phyloP scores from a whole-genome alignment of 2,888 invertebrate species.

The Trichopria drosophilae region DNA sequence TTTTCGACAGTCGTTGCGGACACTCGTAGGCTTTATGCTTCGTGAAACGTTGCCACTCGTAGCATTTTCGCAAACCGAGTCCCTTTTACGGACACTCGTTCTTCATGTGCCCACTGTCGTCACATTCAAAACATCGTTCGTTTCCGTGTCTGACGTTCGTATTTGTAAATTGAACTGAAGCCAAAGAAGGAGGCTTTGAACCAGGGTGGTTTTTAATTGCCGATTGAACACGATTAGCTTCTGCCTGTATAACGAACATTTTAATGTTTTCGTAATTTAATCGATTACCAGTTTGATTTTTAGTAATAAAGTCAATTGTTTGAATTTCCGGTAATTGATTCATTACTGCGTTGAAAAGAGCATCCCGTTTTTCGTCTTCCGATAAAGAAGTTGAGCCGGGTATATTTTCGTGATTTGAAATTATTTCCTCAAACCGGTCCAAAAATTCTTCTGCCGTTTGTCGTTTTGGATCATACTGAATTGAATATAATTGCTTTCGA shows the following conservation, averaged over 20 bases:
- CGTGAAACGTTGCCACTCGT: neutral
- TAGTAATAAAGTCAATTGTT: constrained; percentile 8
- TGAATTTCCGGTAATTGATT: constrained; percentile 7
- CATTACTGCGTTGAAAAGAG: constrained; percentile 15
- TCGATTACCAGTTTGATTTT: constrained; percentile 10
- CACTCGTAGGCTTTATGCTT: neutral
- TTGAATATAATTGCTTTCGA: constrained; percentile 28
- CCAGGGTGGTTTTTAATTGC: no score
- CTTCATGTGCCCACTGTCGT: constrained; percentile 21
- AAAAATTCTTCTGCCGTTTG: constrained; percentile 29
- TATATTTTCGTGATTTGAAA: constrained; percentile 25
- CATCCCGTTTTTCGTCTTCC: constrained; percentile 32
- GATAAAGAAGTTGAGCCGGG: constrained; percentile 24
- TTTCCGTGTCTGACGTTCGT: neutral
- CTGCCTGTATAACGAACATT: no score
- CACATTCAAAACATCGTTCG: constrained; percentile 24
- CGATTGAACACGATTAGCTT: constrained; percentile 20
- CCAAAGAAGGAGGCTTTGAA: no score
- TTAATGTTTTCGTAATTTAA: no score
- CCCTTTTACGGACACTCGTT: constrained; percentile 20
- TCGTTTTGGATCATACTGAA: constrained; percentile 28
- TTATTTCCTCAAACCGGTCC: constrained; percentile 31
- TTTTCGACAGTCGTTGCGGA: constrained; percentile 7
- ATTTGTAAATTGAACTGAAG: neutral
- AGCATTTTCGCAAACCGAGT: constrained; percentile 3